Evolutionary conservation across 1,140 invertebrate species (phyloP).

Genomic region (Spodoptera frugiperda): DNA sequence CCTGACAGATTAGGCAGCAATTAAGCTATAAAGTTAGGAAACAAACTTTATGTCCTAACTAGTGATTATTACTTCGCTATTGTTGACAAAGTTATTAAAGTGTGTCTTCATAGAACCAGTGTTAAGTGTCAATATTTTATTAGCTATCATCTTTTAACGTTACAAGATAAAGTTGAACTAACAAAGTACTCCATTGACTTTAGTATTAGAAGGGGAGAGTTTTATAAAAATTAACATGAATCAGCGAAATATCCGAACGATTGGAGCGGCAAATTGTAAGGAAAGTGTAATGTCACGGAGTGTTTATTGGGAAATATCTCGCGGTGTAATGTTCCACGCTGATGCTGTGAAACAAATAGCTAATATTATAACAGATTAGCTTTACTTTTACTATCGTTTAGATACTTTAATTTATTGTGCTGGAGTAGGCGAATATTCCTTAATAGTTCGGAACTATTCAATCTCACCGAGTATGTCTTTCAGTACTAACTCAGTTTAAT

Average conservation of each 20-base stretch:
- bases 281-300: conserved; percentile 16
- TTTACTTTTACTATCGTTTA: not conserved
- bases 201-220: not conserved
- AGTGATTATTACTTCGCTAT: no score
- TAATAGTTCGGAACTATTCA: no score
- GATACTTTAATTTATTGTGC: not conserved
- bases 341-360: not conserved
- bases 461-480: no score
- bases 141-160: no score
- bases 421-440: not conserved
- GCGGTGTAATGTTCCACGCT: not conserved
- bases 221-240: conserved; percentile 12
- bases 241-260: conserved; percentile 23
- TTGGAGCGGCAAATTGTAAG: conserved; percentile 21
- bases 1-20: no score
- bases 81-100: no score
- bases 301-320: conserved; percentile 9
- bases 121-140: no score
- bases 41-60: no score
- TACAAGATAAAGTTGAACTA: no score
- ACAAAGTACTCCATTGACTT: not conserved
- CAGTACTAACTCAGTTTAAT: no score
- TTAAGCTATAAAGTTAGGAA: not conserved
- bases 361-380: not conserved
- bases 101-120: no score